Conservation (phyloP, 2,113 vertebrate species). For the Machaerirhynchus nigripectus region DNA sequence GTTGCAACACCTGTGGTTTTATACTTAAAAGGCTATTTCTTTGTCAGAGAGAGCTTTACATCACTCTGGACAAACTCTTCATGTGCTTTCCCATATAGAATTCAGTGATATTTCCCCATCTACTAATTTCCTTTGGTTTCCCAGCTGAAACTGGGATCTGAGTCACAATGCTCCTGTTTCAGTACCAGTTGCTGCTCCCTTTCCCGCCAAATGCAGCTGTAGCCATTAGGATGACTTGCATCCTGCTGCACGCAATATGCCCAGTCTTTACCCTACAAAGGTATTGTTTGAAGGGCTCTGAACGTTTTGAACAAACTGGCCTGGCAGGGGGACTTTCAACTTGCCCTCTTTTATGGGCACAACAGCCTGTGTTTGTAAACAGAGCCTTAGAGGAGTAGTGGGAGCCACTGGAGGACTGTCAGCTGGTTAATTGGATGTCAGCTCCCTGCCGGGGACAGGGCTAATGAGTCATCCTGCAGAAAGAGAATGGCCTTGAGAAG, state of each 20-base stretch:
- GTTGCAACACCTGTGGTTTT: neutral
- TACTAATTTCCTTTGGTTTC: neutral
- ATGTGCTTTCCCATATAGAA: neutral
- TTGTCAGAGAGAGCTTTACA: neutral
- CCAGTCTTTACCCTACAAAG: conserved; percentile 61
- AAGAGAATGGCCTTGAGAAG: conserved; percentile 2
- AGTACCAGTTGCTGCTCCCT: neutral
- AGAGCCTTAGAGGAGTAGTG: conserved; percentile 70
- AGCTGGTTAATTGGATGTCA: conserved; percentile 81
- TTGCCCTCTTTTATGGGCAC: conserved; percentile 56
- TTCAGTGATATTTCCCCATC: neutral
- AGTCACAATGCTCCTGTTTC: neutral
- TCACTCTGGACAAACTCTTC: neutral
- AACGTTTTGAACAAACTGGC: conserved; percentile 71
- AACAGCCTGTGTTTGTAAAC: conserved; percentile 84
- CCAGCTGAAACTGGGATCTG: neutral
- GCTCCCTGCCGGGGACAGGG: conserved; percentile 61
- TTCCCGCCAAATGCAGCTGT: conserved; percentile 19
- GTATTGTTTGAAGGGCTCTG: conserved; percentile 68
- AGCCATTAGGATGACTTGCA: conserved; percentile 57
- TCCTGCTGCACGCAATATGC: conserved; percentile 68
- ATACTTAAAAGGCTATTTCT: neutral
- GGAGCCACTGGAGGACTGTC: conserved; percentile 71
- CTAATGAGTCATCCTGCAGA: conserved; percentile 73
- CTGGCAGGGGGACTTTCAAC: conserved; percentile 71